A percentile compares a stretch with the other conserved stretches of the same genome.
phyloP scores from a whole-genome alignment of 2,797 vertebrate genomes.

The Buceros bicornis region DNA sequence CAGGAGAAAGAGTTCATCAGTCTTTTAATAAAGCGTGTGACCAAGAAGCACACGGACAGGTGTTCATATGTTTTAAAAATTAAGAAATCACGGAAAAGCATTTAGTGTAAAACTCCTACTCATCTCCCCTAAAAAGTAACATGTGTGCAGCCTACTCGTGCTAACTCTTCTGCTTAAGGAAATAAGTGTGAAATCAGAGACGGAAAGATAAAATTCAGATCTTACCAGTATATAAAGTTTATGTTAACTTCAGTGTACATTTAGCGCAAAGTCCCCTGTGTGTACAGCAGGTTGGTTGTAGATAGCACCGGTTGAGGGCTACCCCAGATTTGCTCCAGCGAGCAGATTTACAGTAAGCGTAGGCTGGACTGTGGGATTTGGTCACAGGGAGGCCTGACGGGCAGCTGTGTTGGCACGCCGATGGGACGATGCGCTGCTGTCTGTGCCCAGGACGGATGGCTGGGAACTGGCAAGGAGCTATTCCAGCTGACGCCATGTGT shows the following conservation, averaged over 20 bases:
- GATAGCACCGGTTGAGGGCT: background rate
- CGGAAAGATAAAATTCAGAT: background rate
- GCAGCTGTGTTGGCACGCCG: background rate
- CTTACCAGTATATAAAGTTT: background rate
- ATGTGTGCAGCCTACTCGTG: conserved; percentile 5
- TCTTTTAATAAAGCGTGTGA: conserved; percentile 18
- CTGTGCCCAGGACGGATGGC: background rate
- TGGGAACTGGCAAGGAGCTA: background rate
- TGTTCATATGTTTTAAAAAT: conserved; percentile 1
- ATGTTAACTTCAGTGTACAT: background rate
- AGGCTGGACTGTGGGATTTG: background rate
- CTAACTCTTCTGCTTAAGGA: background rate
- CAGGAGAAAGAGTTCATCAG: conserved; percentile 43
- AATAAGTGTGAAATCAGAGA: background rate
- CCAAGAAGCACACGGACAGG: conserved; percentile 34
- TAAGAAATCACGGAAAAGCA: background rate
- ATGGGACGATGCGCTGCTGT: accelerated
- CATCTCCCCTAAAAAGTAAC: background rate
- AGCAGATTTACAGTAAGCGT: background rate
- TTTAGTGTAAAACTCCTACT: conserved; percentile 33
- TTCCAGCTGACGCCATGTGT: background rate
- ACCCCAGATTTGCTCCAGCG: background rate
- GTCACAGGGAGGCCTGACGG: background rate
- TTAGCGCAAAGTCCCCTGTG: background rate
- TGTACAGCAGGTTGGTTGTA: background rate